Conservation (phyloP, 2,797 vertebrate genomes). For the Lepus oiostolus region DNA sequence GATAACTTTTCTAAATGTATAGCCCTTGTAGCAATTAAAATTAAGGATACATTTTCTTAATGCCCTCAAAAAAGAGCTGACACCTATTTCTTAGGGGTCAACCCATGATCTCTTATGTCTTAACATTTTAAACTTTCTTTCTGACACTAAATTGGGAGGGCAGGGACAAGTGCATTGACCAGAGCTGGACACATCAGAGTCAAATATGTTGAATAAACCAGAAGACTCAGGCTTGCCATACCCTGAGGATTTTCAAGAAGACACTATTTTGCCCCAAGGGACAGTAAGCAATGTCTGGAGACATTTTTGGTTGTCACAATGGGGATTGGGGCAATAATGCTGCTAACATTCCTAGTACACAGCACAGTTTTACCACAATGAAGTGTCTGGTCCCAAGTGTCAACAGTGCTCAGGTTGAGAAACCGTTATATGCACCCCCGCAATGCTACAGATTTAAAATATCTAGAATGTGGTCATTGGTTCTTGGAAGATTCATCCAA, state of each 20-base stretch:
- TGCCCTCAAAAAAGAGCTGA: constrained; percentile 5
- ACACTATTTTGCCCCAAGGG: neutral
- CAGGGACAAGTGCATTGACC: neutral
- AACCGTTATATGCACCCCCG: neutral
- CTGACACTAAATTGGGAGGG: neutral
- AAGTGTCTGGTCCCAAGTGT: neutral
- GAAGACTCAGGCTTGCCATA: neutral
- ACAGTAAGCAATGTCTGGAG: neutral
- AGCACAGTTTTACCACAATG: neutral
- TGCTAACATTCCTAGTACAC: neutral
- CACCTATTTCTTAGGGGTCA: constrained; percentile 40
- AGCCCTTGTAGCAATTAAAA: constrained; percentile 69
- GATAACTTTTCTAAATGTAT: constrained; percentile 67
- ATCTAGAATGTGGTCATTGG: neutral
- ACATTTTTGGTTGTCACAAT: neutral
- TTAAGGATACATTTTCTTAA: constrained; percentile 70
- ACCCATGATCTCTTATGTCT: neutral
- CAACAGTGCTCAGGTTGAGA: neutral
- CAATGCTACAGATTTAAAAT: neutral
- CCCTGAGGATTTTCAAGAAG: neutral
- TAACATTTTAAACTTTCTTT: neutral
- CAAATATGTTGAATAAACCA: neutral
- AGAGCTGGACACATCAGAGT: neutral
- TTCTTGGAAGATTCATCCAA: constrained; percentile 25
- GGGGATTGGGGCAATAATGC: neutral